phyloP scores from a whole-genome alignment of 2,888 invertebrate species.

The Eretmocerus hayati region DNA sequence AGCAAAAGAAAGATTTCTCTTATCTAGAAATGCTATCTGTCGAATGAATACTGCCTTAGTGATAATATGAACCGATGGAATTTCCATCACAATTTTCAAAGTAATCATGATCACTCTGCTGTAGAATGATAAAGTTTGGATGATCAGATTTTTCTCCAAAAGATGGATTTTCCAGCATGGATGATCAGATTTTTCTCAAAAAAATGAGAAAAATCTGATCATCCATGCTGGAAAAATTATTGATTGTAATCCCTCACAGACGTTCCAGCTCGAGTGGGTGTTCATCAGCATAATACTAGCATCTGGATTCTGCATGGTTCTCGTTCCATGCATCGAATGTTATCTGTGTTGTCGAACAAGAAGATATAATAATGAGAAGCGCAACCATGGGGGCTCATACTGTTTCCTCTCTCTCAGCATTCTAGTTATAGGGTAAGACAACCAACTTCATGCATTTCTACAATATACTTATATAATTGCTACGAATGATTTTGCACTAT shows the following conservation, averaged over 20 bases:
- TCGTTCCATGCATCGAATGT: conserved; percentile 59
- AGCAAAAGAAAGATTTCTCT: too few relatives aligned
- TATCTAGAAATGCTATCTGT: too few relatives aligned
- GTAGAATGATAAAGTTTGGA: too few relatives aligned
- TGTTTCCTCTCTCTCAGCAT: conserved; percentile 38
- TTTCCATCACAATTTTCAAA: too few relatives aligned
- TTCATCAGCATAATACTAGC: conserved; percentile 59
- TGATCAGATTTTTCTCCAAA: too few relatives aligned
- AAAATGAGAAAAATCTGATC: too few relatives aligned
- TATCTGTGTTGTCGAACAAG: conserved; percentile 46
- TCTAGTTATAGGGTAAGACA: conserved; percentile 40
- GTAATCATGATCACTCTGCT: too few relatives aligned
- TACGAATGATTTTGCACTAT: not conserved
- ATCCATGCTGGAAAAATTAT: too few relatives aligned
- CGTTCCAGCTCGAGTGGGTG: conserved; percentile 63
- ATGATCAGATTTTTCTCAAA: too few relatives aligned
- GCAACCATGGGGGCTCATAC: conserved; percentile 35
- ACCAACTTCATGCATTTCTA: not conserved
- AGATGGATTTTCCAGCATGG: too few relatives aligned
- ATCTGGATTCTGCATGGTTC: conserved; percentile 58
- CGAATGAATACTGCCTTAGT: too few relatives aligned
- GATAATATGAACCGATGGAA: too few relatives aligned
- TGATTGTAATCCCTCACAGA: conserved; percentile 47
- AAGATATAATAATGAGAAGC: conserved; percentile 36
- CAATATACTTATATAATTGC: not conserved